Evolutionary conservation across 1,140 invertebrate genomes (phyloP).

Genomic region (Drosophila guanche): DNA sequence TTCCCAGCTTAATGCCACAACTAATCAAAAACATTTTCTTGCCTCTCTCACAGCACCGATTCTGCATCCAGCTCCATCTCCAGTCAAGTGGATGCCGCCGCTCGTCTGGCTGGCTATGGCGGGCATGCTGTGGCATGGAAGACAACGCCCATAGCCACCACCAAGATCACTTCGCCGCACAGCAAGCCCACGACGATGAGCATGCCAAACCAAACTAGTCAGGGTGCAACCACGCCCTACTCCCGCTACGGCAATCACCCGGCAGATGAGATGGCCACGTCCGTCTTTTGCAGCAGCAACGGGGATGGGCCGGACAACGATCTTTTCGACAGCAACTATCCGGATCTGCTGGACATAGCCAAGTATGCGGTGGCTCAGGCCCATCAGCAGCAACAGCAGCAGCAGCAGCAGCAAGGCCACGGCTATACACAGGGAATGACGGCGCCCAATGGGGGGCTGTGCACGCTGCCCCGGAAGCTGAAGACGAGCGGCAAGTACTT

Average conservation of each 20-base stretch:
- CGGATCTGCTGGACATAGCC: constrained; percentile 88
- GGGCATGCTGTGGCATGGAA: constrained; percentile 83
- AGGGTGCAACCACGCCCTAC: constrained; percentile 43
- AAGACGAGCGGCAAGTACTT: constrained; percentile 83
- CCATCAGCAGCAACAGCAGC: constrained; percentile 40
- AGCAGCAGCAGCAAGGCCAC: constrained; percentile 56
- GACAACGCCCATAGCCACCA: constrained; percentile 79
- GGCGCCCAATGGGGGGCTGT: constrained; percentile 79
- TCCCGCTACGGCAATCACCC: constrained; percentile 53
- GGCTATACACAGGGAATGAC: constrained; percentile 55
- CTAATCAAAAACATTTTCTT: not conserved
- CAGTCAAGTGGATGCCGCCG: constrained; percentile 77
- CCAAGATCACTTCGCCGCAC: constrained; percentile 84
- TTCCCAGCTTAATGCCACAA: no score
- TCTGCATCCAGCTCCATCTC: constrained; percentile 78
- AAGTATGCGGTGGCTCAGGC: constrained; percentile 84
- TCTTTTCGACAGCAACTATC: constrained; percentile 87
- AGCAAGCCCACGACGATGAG: constrained; percentile 81
- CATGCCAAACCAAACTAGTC: constrained; percentile 19
- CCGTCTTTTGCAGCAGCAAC: constrained; percentile 76
- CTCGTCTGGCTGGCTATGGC: constrained; percentile 66
- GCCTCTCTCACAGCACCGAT: constrained; percentile 49
- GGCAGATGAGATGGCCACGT: constrained; percentile 73
- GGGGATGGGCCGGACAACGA: constrained; percentile 85
- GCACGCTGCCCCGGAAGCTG: constrained; percentile 86